These are phyloP conservation scores for Paradoxurus hermaphroditus DNA, from an alignment of 2,113 vertebrate species.

Conservation along the genomic window DNA sequence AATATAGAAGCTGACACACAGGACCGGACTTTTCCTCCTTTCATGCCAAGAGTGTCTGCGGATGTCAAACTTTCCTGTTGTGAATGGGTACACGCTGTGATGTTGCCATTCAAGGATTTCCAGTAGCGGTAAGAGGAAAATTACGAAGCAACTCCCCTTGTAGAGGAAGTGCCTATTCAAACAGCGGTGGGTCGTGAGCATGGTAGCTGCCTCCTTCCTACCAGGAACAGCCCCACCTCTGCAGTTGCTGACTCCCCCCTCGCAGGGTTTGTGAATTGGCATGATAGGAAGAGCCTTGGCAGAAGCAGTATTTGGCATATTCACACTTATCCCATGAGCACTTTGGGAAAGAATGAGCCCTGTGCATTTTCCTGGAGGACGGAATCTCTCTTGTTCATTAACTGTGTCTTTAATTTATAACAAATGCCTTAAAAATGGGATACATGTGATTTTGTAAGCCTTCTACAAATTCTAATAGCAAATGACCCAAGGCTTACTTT, in stretches of 20 bases:
- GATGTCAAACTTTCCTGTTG: conserved; percentile 65
- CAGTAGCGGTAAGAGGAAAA: conserved; percentile 41
- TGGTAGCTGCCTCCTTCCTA: conserved; percentile 42
- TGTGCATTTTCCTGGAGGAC: conserved; percentile 7
- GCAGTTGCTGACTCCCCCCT: not conserved
- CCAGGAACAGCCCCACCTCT: conserved; percentile 28
- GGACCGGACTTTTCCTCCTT: not conserved
- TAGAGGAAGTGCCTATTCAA: conserved; percentile 65
- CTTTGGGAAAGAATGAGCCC: not conserved
- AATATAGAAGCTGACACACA: conserved; percentile 55
- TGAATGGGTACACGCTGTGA: conserved; percentile 67
- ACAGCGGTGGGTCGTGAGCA: not conserved
- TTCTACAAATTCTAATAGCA: not conserved
- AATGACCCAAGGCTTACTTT: not conserved
- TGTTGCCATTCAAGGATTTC: conserved; percentile 58
- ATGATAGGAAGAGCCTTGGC: not conserved
- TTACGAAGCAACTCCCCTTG: not conserved
- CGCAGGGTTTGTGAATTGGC: not conserved
- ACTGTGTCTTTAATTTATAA: conserved; percentile 37
- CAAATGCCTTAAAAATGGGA: not conserved
- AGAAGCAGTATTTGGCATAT: not conserved
- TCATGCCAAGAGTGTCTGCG: not conserved
- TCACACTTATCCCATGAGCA: not conserved
- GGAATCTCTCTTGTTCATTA: not conserved
- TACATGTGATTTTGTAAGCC: not conserved